Percentiles rank a stretch among this genome's conserved stretches.
phyloP scores from a whole-genome alignment of 2,113 vertebrate species.

The Strix uralensis region DNA sequence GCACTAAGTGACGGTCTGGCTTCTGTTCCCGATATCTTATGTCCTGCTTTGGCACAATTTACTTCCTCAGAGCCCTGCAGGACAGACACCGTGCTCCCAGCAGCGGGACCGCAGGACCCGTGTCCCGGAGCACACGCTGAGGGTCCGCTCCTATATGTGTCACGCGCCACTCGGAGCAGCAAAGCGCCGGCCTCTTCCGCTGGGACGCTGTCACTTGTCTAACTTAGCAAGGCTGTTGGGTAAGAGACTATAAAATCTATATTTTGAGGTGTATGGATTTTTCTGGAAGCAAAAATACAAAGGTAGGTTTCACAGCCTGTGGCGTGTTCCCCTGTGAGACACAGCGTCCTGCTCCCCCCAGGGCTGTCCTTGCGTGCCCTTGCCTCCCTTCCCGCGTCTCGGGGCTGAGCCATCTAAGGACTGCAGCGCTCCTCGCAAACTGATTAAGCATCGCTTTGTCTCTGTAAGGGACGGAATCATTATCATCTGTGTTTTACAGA shows the following conservation, averaged over 20 bases:
- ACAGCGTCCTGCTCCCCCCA: background rate
- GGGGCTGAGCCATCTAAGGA: background rate
- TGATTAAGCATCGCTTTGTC: background rate
- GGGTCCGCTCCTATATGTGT: background rate
- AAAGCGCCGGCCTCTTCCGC: background rate
- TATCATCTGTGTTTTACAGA: background rate
- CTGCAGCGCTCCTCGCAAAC: fast-evolving
- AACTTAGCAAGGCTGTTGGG: background rate
- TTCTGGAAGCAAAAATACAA: background rate
- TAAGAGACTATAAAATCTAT: background rate
- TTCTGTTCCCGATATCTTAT: fast-evolving
- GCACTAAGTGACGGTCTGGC: background rate
- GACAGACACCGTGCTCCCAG: background rate
- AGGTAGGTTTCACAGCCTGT: background rate
- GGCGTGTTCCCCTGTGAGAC: fast-evolving
- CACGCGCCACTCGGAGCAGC: fast-evolving
- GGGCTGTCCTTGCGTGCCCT: background rate
- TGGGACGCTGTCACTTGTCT: background rate
- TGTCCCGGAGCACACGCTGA: fast-evolving
- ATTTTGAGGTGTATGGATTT: background rate
- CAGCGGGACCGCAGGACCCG: background rate
- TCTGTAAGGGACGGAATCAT: background rate
- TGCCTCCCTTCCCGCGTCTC: background rate
- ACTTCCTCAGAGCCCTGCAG: background rate
- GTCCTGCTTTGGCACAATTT: background rate